Base-by-base conservation (phyloP, 2,797 vertebrate genomes). In the Chromobotia macracanthus region DNA sequence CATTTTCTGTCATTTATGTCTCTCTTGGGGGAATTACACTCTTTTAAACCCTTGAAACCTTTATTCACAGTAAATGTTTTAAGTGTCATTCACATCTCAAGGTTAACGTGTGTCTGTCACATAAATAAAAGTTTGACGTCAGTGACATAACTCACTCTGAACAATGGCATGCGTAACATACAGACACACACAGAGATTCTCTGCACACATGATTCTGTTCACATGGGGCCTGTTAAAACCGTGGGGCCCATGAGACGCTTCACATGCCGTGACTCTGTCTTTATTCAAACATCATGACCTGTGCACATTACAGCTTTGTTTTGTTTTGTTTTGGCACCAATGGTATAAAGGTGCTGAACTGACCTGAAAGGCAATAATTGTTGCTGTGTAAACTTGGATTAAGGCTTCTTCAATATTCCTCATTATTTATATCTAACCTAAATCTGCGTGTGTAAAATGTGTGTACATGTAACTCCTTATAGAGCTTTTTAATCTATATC, bases 51-150 rank as follows among this genome's bases (percentile, higher is more conserved):
- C 21, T n/a, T n/a, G n/a, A n/a, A n/a, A n/a, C n/a, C n/a, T n/a
- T 67, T 56, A 16, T 16, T 55, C 50, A 25, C 15, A 15, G 35
- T 28, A 28, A 28, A 65, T 21, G 55, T 44, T 21, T 67, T 13
- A 50, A 13, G 31, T 55, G 60, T n/a, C 6, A 1, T 69, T 60
- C 53, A 28, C 28, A 41, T 68, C 41, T 80, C 48, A 72, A 73
- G 53, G 78, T 67, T 75, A 41, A 74, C 31, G 5, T 50, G 15
- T 21, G 23, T 13, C 23, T 11, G 41, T 12, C 50, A 75, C 75
- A 61, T 41, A 83, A 84, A 86, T 84, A 75, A 58, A 61, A 38
- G 15, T 21, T 53, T 73, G 63, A 85, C 51, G 10, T 79, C 74
- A 77, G 67, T 67, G 19, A 10, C 56, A 3, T 55, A 41, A 8